These are phyloP conservation scores for Anorthoa munda DNA, from an alignment of 2,888 invertebrate species.

Conservation along the genomic window DNA sequence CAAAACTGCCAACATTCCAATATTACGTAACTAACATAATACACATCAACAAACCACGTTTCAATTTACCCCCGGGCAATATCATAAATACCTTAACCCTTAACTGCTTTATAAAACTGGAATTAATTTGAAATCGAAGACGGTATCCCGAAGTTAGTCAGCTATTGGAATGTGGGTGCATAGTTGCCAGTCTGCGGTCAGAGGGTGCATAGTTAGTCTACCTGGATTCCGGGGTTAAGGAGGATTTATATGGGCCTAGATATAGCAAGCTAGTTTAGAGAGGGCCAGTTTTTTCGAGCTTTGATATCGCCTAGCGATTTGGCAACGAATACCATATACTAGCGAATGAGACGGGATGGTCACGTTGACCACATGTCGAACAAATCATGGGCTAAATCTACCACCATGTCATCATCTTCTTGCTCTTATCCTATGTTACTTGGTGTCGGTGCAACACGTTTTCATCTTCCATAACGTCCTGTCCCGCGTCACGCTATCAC, in stretches of 20 bases:
- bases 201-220: conserved; percentile 67
- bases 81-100: conserved; percentile 46
- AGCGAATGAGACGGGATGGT: too few relatives aligned
- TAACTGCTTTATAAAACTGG: conserved; percentile 57
- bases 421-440: too few relatives aligned
- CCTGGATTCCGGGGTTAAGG: conserved; percentile 36
- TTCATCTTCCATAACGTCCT: too few relatives aligned
- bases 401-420: too few relatives aligned
- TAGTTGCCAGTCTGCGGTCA: conserved; percentile 69
- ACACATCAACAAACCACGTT: conserved; percentile 26
- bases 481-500: too few relatives aligned
- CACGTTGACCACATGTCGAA: too few relatives aligned
- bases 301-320: neutral
- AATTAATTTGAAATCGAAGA: conserved; percentile 65
- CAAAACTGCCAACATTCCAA: conserved; percentile 1
- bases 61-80: conserved; percentile 22
- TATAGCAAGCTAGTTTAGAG: neutral
- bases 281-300: neutral
- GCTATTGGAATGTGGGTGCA: conserved; percentile 64
- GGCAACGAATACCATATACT: neutral
- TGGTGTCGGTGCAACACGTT: too few relatives aligned
- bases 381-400: too few relatives aligned
- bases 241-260: conserved; percentile 4
- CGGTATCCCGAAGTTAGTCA: conserved; percentile 55
- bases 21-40: conserved; percentile 9